Conservation (phyloP, 2,797 vertebrate genomes). For the Acridotheres tristis region DNA sequence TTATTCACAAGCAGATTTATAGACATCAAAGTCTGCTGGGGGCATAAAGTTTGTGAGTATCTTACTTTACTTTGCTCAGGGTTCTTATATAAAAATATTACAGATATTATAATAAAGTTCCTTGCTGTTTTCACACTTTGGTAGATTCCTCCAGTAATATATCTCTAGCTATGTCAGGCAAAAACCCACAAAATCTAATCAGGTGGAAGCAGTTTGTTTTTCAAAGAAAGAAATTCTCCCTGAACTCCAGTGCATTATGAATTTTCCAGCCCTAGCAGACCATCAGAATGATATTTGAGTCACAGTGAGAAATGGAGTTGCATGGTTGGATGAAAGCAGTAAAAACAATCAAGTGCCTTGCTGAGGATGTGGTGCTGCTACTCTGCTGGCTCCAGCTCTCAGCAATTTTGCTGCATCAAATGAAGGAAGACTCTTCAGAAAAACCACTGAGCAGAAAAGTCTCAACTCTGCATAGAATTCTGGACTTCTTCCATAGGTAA, state of each 20-base stretch:
- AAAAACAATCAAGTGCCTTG: constrained; percentile 35
- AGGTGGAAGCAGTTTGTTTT: constrained; percentile 17
- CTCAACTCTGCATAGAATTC: not conserved
- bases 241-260: not conserved
- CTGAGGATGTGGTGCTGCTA: not conserved
- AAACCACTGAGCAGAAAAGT: not conserved
- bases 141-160: not conserved
- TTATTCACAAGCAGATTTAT: not conserved
- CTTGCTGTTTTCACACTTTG: constrained; percentile 4
- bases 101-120: not conserved
- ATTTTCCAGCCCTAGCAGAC: constrained; percentile 19
- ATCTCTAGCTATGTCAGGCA: not conserved
- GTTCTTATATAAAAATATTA: not conserved
- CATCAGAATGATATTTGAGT: not conserved
- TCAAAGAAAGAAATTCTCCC: not conserved
- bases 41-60: not conserved
- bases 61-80: not conserved
- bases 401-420: not conserved
- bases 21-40: not conserved
- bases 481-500: not conserved
- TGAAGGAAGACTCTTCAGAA: not conserved
- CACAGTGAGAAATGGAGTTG: constrained; percentile 29
- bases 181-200: constrained; percentile 12
- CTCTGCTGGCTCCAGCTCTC: not conserved
- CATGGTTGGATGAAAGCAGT: constrained; percentile 16